phyloP scores from a whole-genome alignment of 2,888 invertebrate species.

The Cephalotes varians region DNA sequence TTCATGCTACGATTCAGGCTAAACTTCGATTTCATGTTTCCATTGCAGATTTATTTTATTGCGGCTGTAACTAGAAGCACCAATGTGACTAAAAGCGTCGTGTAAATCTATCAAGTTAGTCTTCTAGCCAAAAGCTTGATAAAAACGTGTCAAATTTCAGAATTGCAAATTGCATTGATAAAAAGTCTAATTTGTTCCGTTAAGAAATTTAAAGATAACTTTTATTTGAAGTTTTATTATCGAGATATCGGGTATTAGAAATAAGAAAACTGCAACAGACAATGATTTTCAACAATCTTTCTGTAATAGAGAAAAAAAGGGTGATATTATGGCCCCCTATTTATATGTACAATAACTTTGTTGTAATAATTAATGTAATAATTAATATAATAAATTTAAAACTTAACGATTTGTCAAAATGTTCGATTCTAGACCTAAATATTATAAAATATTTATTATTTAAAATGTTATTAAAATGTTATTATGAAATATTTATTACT shows the following conservation, averaged over 20 bases:
- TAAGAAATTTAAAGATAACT: neutral
- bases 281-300: too few species aligned
- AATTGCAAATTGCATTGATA: neutral
- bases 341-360: too few species aligned
- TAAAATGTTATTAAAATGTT: too few species aligned
- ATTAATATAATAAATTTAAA: too few species aligned
- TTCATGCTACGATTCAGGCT: slow-evolving; percentile 31
- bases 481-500: too few species aligned
- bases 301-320: too few species aligned
- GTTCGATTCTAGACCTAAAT: too few species aligned
- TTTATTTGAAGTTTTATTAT: neutral
- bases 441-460: too few species aligned
- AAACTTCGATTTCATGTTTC: slow-evolving; percentile 47
- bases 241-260: neutral
- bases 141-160: neutral
- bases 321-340: too few species aligned
- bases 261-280: neutral
- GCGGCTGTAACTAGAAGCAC: neutral
- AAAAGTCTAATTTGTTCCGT: neutral
- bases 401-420: too few species aligned
- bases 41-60: slow-evolving; percentile 53
- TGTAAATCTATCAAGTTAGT: neutral
- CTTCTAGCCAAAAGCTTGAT: neutral
- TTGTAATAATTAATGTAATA: too few species aligned
- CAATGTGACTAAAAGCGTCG: slow-evolving; percentile 6